Percentiles rank a stretch among this genome's conserved stretches.
These are phyloP conservation scores for Rhinichthys osculus DNA, from an alignment of 2,797 vertebrate species.

Conservation along the genomic window DNA sequence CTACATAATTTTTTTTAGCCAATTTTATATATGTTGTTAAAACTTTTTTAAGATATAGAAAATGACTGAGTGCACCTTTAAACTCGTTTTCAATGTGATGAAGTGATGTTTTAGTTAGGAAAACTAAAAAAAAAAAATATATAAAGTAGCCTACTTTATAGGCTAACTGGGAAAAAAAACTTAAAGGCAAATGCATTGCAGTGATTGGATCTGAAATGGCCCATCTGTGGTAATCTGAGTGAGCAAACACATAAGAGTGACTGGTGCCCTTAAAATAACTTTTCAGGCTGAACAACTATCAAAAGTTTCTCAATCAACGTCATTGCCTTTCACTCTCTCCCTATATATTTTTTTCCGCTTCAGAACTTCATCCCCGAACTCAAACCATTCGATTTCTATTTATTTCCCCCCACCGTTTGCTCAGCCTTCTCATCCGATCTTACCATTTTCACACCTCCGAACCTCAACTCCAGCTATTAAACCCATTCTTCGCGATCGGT, in stretches of 20 bases:
- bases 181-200: slow-evolving; percentile 3
- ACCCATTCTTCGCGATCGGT: slow-evolving; percentile 71
- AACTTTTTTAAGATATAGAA: neutral
- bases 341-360: slow-evolving; percentile 80
- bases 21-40: neutral
- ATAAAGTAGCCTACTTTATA: neutral
- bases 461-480: slow-evolving; percentile 74
- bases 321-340: slow-evolving; percentile 71
- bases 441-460: slow-evolving; percentile 67
- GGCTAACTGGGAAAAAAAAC: neutral
- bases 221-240: slow-evolving; percentile 43
- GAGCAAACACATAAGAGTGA: slow-evolving; percentile 48
- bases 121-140: neutral
- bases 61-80: neutral
- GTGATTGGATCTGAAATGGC: slow-evolving; percentile 25
- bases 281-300: slow-evolving; percentile 81
- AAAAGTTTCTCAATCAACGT: slow-evolving; percentile 85
- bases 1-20: neutral
- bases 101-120: neutral
- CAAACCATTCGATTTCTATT: slow-evolving; percentile 85
- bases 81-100: neutral
- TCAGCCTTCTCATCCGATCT: slow-evolving; percentile 59
- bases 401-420: slow-evolving; percentile 62
- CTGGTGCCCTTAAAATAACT: slow-evolving; percentile 71
- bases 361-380: slow-evolving; percentile 77